Evolutionary conservation across 2,797 vertebrate genomes (phyloP).

Genomic region (Gambelia wislizenii): DNA sequence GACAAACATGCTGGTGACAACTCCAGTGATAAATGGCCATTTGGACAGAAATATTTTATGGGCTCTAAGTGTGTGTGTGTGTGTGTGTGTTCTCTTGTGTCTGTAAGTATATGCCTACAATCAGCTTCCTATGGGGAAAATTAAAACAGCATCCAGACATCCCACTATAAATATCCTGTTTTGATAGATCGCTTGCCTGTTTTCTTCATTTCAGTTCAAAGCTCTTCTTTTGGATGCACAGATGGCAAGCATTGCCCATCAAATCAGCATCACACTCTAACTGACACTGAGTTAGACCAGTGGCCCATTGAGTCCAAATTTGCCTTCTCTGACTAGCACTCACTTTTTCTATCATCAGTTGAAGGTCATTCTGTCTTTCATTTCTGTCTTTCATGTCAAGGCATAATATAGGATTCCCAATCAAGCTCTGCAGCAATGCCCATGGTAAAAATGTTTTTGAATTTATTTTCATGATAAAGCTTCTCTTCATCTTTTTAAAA

Average conservation of each 20-base stretch:
- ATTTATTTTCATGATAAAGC: background rate
- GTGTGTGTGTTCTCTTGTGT: background rate
- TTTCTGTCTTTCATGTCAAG: background rate
- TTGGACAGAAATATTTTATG: slow-evolving; percentile 54
- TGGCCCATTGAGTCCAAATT: background rate
- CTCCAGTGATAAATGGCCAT: slow-evolving; percentile 63
- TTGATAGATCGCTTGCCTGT: background rate
- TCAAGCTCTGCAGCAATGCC: background rate
- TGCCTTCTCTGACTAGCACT: no score
- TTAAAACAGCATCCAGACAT: slow-evolving; percentile 30
- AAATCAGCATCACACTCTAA: background rate
- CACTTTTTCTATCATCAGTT: background rate
- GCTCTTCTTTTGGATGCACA: background rate
- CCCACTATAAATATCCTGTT: slow-evolving; percentile 8
- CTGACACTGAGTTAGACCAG: background rate
- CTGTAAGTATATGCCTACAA: background rate
- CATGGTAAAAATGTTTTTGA: background rate
- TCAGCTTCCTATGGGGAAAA: slow-evolving; percentile 40
- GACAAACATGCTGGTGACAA: slow-evolving; percentile 55
- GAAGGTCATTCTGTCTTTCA: background rate
- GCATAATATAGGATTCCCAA: background rate
- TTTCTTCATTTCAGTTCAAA: slow-evolving; percentile 24
- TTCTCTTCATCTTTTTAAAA: no score
- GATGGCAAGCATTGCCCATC: background rate
- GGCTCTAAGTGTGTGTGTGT: slow-evolving; percentile 32